Evolutionary conservation across 2,888 invertebrate genomes (phyloP), one percentile per base, ranked within the genome.

Genomic region (Danaus chrysippus): DNA sequence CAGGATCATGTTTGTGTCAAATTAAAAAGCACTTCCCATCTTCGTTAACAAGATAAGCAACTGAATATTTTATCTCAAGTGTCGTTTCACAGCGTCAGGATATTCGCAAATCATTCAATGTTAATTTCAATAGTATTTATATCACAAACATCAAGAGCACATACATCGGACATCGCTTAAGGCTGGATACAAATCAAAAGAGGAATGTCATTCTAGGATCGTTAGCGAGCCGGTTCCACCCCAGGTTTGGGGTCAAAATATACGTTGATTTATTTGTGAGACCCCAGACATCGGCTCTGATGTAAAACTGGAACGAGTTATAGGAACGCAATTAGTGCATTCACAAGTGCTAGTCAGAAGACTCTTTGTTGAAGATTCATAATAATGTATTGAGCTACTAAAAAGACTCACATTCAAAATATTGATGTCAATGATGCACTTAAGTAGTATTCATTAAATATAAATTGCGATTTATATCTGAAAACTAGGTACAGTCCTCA

Each of bases 231-330:
- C 73, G 70, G 73, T 73, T 67, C 46, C 41, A 57, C 76, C 81
- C 77, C 75, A 70, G 73, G 76, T 72, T 70, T 68, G 70, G 76
- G 86, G 85, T 86, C 83, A 85, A 83, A 78, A 76, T 76, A 79
- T 17, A 78, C 72, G 81, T 81, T 82, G 83, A 83, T 83, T 84
- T 82, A 84, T 84, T 74, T 75, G 72, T 73, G 59, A 62, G 62
- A 67, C 64, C 67, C 68, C 56, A 56, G 44, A 52, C 43, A 54
- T 56, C 62, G 62, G 54, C 64, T 69, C 62, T 55, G 64, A 61
- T 67, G 65, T 66, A 67, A 64, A 67, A 60, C 19, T 54, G 61
- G 60, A 70, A 70, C 70, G 58, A 58, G 68, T 71, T 71, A 66
- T 68, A 68, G 68, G 60, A 65, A 63, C 62, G 67, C 71, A 70